Base-by-base conservation (phyloP, 2,888 invertebrate genomes). In the Deilephila elpenor region DNA sequence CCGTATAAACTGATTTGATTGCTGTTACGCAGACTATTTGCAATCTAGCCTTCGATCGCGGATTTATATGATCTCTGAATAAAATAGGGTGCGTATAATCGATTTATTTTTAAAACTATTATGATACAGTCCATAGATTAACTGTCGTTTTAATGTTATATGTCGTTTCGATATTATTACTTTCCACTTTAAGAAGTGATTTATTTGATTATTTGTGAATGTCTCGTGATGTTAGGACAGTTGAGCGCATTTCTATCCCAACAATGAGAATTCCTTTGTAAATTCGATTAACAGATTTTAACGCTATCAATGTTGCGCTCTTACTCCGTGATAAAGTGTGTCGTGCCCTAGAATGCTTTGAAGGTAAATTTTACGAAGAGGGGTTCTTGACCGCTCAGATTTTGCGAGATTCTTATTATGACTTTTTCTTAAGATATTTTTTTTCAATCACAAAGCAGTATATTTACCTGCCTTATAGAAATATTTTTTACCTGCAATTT, bases 1-100 rank as follows among this genome's bases (percentile, higher is more conserved):
- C 84, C 84, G 80, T 82, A 82, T 86, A 83, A 84, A 83, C 83
- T 84, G 84, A 85, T 87, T 85, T 88, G 91, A 91, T 91, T 90
- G 85, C 86, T 78, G 78, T 79, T 80, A 51, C 6, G 51, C 67
- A 25, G 25, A 1, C 78, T 77, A 72, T 74, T 77, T 78, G 77
- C 76, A 75, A 80, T 82, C 75, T 80, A 78, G 77, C 74, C 75
- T 77, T 79, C 72, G 44, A 44, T 44, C 11, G 74, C 7, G 56
- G 74, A 82, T 80, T 82, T 70, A 72, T 73, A 72, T 77, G 1
- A 11, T 2, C 14, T 44, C 2, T 14, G 14, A 14, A 44, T 44
- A 44, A 44, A 44, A 11, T 11, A 11, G 8, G 5, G 32, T 32
- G 32, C 32, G 32, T 32, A 32, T 11, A 2, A 44, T 44, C 11